Percentiles rank a stretch among this genome's conserved stretches.
Conservation (phyloP, 2,113 vertebrate species). For the Phasianus colchicus region DNA sequence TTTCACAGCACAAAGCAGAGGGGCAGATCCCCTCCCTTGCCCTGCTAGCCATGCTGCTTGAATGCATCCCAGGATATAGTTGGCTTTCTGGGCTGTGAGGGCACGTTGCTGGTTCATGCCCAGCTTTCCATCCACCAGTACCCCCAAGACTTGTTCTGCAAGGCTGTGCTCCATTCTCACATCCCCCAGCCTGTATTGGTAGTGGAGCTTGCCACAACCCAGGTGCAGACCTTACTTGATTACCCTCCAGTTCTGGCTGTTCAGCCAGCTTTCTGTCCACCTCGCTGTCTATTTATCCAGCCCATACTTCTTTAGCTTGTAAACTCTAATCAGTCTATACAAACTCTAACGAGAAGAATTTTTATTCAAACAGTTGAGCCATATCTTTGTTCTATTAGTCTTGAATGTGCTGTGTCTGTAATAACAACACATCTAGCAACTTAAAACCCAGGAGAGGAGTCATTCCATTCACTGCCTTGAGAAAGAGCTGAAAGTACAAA, state of each 20-base stretch:
- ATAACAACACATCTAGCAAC: not conserved
- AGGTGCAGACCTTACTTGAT: not conserved
- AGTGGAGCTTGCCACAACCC: no score
- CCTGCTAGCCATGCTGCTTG: no score
- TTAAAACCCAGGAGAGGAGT: not conserved
- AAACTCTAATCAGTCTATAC: not conserved
- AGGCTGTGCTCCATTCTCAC: no score
- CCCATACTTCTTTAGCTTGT: not conserved
- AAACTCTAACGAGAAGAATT: not conserved
- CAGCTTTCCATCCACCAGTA: no score
- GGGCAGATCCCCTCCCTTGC: no score
- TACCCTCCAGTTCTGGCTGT: not conserved
- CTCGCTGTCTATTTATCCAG: not conserved
- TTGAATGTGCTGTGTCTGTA: not conserved
- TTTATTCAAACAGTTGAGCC: not conserved
- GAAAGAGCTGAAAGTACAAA: not conserved
- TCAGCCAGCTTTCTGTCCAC: not conserved
- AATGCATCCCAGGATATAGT: no score
- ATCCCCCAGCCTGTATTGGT: no score
- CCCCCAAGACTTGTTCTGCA: no score
- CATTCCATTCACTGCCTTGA: not conserved
- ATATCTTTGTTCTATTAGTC: not conserved
- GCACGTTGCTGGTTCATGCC: no score
- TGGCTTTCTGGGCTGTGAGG: no score
- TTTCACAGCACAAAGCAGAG: no score